Evolutionary conservation across 1,140 invertebrate species (phyloP), one percentile per base, ranked within the genome.

Genomic region (Rhyzopertha dominica): DNA sequence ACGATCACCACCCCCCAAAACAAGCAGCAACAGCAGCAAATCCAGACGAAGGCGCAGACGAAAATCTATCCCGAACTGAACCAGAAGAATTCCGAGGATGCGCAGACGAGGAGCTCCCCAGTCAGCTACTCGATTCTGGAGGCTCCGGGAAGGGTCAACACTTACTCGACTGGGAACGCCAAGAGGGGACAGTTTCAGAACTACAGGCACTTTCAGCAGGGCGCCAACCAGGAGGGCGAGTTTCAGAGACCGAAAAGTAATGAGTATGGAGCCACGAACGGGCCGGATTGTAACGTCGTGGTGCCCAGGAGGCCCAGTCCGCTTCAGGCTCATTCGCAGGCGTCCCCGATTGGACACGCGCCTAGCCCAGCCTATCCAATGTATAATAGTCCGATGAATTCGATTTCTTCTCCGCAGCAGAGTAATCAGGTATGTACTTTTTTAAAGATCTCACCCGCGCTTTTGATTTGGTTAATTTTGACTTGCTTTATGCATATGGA

Each of bases 81-180:
- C 42, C 70, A 45, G 56, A 71, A 77, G 31, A 59, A 71, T 45
- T 56, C 61, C 24, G 65, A 67, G 22, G 54, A 61, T 29, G 22
- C 44, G 7, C 76, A 76, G 54, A 80, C 74, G 52, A 82, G 85
- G 52, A 82, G 80, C 1, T 84, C 81, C 2, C 82, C 82, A 9
- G 82, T 84, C 35, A 84, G 82, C 65, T 85, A 82, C 65, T 82
- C 82, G 3, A 79, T 82, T 43, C 82, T 85, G 73, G 83, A 85
- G 64, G 72, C 74, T 2, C 74, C 78, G 16, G 73, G 71, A 9
- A 66, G 75, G 46, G 61, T 82, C 24, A 80, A 74, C 56, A n/a
- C n/a, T n/a, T 84, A 80, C 55, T 65, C 69, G 45, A 63, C 64
- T 38, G 77, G 64, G 62, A 75, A 70, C 58, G 68, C 63, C 46